These are phyloP conservation scores for Tetropium fuscum DNA, from an alignment of 2,888 invertebrate species.

Conservation along the genomic window DNA sequence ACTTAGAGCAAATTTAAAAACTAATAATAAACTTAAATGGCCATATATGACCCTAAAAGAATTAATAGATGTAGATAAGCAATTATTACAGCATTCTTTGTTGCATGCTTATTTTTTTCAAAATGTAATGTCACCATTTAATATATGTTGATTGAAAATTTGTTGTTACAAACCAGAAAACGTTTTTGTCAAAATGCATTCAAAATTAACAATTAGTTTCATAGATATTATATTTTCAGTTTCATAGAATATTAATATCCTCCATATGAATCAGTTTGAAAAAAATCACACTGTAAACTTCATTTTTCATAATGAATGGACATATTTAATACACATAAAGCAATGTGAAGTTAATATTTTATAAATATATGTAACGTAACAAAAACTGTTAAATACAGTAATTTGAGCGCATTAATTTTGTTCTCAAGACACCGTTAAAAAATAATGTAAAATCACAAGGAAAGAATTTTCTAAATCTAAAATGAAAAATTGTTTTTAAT, in stretches of 20 bases:
- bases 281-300: conserved; percentile 23
- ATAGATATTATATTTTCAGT: conserved; percentile 25
- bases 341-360: conserved; percentile 20
- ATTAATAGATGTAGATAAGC: too few species aligned
- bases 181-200: conserved; percentile 23
- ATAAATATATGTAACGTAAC: conserved; percentile 5
- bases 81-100: too few species aligned
- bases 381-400: background rate
- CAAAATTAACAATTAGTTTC: conserved; percentile 25
- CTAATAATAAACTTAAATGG: background rate
- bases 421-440: too few species aligned
- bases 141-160: too few species aligned
- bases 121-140: too few species aligned
- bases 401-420: background rate
- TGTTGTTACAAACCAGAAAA: too few species aligned
- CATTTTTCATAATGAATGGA: conserved; percentile 11
- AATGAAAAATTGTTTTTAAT: conserved; percentile 1
- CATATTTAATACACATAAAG: conserved; percentile 10
- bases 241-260: conserved; percentile 25
- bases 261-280: conserved; percentile 30
- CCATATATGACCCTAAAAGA: too few species aligned
- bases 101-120: too few species aligned
- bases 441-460: background rate
- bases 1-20: too few species aligned
- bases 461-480: conserved; percentile 27